phyloP scores from a whole-genome alignment of 1,140 invertebrate species.

The Scaptomyza graminum region DNA sequence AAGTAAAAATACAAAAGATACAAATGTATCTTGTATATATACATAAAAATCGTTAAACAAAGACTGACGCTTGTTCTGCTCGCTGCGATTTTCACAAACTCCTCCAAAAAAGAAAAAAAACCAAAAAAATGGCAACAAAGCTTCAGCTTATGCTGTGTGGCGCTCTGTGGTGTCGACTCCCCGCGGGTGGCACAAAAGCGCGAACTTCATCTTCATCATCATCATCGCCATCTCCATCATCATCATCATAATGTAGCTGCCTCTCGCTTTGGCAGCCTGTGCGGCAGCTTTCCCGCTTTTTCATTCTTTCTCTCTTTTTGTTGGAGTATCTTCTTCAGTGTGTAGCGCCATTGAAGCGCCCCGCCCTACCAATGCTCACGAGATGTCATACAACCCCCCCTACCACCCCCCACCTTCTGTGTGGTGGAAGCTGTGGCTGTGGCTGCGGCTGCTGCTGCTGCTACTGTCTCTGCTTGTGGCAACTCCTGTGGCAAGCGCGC shows the following conservation, averaged over 20 bases:
- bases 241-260: slow-evolving; percentile 55
- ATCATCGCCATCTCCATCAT: not conserved
- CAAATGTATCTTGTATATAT: slow-evolving; percentile 67
- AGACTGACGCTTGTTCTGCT: slow-evolving; percentile 75
- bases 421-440: slow-evolving; percentile 51
- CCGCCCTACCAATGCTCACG: not conserved
- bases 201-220: not conserved
- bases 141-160: not conserved
- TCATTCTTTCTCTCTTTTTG: slow-evolving; percentile 15
- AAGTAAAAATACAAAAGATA: slow-evolving; percentile 79
- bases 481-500: slow-evolving; percentile 54
- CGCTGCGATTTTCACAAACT: slow-evolving; percentile 60
- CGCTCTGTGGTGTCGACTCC: slow-evolving; percentile 9
- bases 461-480: slow-evolving; percentile 11
- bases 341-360: slow-evolving; percentile 62
- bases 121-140: slow-evolving; percentile 4
- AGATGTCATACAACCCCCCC: slow-evolving; percentile 29
- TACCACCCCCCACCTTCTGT: slow-evolving; percentile 31
- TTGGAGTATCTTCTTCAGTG: slow-evolving; percentile 10
- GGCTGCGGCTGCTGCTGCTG: slow-evolving; percentile 10
- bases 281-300: slow-evolving; percentile 13
- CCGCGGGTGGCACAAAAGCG: slow-evolving; percentile 16
- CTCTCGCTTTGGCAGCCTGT: slow-evolving; percentile 48
- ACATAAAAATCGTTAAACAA: slow-evolving; percentile 82
- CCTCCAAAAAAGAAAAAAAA: no score